Base-by-base conservation (phyloP, 2,113 vertebrate species). In the Emydura subglobosa region DNA sequence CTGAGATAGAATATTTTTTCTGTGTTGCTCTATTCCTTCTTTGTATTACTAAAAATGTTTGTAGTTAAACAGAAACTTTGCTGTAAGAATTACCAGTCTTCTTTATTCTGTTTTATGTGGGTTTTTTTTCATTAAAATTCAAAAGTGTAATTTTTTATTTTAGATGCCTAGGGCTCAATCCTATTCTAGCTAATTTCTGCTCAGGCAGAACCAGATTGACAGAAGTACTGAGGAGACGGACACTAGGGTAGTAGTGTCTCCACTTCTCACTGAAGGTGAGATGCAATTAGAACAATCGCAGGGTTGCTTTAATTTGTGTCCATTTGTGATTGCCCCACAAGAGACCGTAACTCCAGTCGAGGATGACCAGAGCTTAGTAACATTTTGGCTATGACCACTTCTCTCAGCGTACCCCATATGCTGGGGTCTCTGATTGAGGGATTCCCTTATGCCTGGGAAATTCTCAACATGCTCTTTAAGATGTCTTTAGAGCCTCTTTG, bases 1-100 rank as follows among this genome's bases (percentile, higher is more conserved):
- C 39, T 96, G 94, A 95, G 39, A 80, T 12, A 83, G 76, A 54
- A 82, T 51, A n/a, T 51, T n/a, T 88, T 92, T 79, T 44, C 81
- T 44, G 4, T 29, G 54, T 25, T 4, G 9, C 49, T 50, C 29
- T 93, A 2, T 80, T 81, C 80, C 72, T 61, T 42, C 85, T 80
- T 61, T 78, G 85, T 86, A 57, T 0, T 0, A 54, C 39, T 86
- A 7, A 3, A 81, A 83, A 78, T 17, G 5, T 4, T 59, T 81
- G 2, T 39, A 55, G 13, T 4, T 55, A 88, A 87, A 57, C 31
- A 78, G 3, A 22, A 50, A 86, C 83, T 39, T 31, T 72, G n/a
- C 65, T 81, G 17, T 19, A 50, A 85, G n/a, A 82, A 44, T 57
- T 11, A 44, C 4, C 2, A 2, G 10, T 24, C 44, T 31, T 3